phyloP scores from a whole-genome alignment of 2,113 vertebrate genomes.

The Acrocephalus kingi region DNA sequence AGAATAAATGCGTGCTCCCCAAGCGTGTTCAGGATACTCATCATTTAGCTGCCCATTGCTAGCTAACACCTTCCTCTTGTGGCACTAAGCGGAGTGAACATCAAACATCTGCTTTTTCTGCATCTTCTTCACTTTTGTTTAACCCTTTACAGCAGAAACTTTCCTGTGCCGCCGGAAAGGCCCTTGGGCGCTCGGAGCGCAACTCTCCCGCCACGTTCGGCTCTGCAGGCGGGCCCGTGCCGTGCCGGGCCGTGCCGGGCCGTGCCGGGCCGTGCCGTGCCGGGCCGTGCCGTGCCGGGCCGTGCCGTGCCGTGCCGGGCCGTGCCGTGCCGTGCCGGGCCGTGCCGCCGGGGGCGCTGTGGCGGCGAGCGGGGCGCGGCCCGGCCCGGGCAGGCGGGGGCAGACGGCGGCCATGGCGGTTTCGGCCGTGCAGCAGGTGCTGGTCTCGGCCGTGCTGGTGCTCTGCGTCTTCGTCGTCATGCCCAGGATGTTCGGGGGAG shows the following conservation, averaged over 20 bases:
- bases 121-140: neutral
- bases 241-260: too few relatives aligned
- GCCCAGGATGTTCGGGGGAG: slow-evolving; percentile 74
- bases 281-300: too few relatives aligned
- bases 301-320: too few relatives aligned
- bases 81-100: neutral
- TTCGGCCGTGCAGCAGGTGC: slow-evolving; percentile 72
- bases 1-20: accelerated
- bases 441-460: slow-evolving; percentile 67
- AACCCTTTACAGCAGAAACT: neutral
- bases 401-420: slow-evolving; percentile 48
- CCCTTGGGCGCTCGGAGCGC: accelerated
- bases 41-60: neutral
- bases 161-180: too few relatives aligned
- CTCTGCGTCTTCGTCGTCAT: slow-evolving; percentile 75
- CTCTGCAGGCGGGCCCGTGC: too few relatives aligned
- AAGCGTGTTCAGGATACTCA: neutral
- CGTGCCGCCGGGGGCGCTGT: neutral
- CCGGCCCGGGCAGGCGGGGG: neutral
- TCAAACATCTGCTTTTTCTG: neutral
- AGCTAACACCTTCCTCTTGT: neutral
- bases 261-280: too few relatives aligned
- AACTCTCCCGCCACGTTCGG: too few relatives aligned
- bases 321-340: too few relatives aligned
- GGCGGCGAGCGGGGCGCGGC: neutral